Evolutionary conservation across 2,888 invertebrate genomes (phyloP).

Genomic region (Tachina lurida): DNA sequence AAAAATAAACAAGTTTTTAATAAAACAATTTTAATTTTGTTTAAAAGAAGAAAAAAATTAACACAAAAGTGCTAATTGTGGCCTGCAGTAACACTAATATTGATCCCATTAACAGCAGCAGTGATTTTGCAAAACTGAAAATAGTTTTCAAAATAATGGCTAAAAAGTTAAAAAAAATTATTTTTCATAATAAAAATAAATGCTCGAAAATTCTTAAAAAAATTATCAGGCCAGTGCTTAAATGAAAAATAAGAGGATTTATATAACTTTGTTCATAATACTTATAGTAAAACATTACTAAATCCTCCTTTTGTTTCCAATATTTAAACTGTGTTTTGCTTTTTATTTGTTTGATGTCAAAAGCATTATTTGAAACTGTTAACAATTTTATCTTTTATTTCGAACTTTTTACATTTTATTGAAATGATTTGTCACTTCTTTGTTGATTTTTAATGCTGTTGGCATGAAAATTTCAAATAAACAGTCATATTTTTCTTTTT

Average conservation of each 20-base stretch:
- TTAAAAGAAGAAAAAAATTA: constrained; percentile 25
- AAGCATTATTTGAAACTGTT: constrained; percentile 21
- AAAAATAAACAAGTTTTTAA: neutral
- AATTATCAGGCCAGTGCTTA: no score
- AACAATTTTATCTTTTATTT: constrained; percentile 18
- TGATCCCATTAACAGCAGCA: constrained; percentile 41
- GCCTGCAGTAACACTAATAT: constrained; percentile 9
- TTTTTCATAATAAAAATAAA: no score
- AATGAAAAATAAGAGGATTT: no score
- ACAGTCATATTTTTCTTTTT: constrained; percentile 18
- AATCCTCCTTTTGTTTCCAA: neutral
- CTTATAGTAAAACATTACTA: neutral
- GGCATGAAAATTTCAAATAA: constrained; percentile 56
- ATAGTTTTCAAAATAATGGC: neutral
- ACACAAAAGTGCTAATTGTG: constrained; percentile 50
- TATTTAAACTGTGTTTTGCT: constrained; percentile 5
- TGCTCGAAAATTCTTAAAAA: no score
- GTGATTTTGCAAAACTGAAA: neutral
- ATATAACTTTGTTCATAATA: neutral
- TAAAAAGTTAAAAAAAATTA: no score
- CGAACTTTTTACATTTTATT: constrained; percentile 14
- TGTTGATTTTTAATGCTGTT: constrained; percentile 47
- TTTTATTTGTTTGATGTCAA: constrained; percentile 17
- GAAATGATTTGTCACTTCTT: constrained; percentile 53
- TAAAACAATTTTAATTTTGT: neutral